Evolutionary conservation across 2,888 invertebrate genomes (phyloP), one percentile per base, ranked within the genome.

Genomic region (Acanthosepion pharaonis): DNA sequence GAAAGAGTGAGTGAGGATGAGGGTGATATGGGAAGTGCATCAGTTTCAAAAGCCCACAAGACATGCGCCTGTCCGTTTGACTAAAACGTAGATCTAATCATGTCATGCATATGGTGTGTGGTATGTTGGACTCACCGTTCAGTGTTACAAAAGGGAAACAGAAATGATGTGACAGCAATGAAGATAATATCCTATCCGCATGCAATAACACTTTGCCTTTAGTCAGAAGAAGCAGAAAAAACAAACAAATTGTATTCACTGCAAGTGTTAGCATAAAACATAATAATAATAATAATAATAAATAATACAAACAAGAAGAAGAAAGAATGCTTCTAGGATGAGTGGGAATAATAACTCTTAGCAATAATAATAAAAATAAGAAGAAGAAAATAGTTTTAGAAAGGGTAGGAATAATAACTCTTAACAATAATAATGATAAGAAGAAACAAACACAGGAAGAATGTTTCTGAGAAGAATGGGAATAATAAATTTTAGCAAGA

Each of bases 11-110:
- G 9, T 4, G n/a, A 78, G n/a, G 18, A 18, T 15, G 78, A 78
- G 18, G n/a, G n/a, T n/a, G 78, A 78, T n/a, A 78, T 11, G 11
- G 78, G n/a, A 78, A 78, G 78, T 78, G 78, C 78, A n/a, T 78
- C 78, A n/a, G n/a, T 78, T 78, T 78, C 78, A 78, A 78, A 78
- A 78, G 78, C 78, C 78, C n/a, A n/a, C 78, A 78, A 78, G 78
- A n/a, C 78, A 15, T 78, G n/a, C 78, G 78, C n/a, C 78, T 78
- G 78, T 78, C 78, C 78, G n/a, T 78, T 78, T 78, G 78, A 78
- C 78, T 78, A n/a, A 78, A 78, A 78, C 78, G 78, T 78, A 78
- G n/a, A 78, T 78, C 78, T 78, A 78, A 78, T 78, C 78, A 78
- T 78, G 78, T n/a, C 78, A n/a, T 78, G 78, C 9, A n/a, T n/a